Evolutionary conservation across 2,888 invertebrate species (phyloP).

Genomic region (Uloborus plumipes): DNA sequence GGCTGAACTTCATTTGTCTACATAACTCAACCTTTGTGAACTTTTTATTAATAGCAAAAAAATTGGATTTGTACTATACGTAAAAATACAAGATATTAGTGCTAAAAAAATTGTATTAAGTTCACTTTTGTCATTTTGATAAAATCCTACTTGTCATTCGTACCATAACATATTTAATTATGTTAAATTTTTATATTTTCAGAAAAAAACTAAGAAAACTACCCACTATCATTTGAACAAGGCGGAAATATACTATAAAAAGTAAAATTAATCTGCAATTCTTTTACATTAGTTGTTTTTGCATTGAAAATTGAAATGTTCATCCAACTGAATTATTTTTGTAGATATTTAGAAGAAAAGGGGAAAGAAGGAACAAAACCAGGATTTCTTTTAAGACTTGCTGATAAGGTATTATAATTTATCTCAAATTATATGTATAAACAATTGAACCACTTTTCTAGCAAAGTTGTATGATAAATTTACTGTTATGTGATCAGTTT

Average conservation of each 20-base stretch:
- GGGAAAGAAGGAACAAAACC: constrained; percentile 4
- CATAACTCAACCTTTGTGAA: too few relatives aligned
- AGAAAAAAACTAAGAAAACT: constrained; percentile 36
- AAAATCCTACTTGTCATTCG: not conserved
- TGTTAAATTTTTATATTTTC: not conserved
- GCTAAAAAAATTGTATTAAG: too few relatives aligned
- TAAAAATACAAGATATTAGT: too few relatives aligned
- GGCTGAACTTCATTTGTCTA: too few relatives aligned
- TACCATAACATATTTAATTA: not conserved
- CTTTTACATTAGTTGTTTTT: too few relatives aligned
- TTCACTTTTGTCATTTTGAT: not conserved
- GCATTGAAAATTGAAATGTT: too few relatives aligned
- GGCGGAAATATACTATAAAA: constrained; percentile 18
- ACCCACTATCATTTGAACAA: constrained; percentile 22
- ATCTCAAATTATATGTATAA: too few relatives aligned
- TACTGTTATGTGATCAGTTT: too few relatives aligned
- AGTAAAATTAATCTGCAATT: constrained; percentile 4
- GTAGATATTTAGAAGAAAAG: constrained; percentile 26
- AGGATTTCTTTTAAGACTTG: constrained; percentile 53
- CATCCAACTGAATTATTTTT: not conserved
- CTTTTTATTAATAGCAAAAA: too few relatives aligned
- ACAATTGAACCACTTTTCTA: too few relatives aligned
- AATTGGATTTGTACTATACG: too few relatives aligned
- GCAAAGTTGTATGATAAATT: too few relatives aligned
- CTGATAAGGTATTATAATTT: constrained; percentile 30